Conservation (phyloP, 2,797 vertebrate species). For the Coregonus ussuriensis region DNA sequence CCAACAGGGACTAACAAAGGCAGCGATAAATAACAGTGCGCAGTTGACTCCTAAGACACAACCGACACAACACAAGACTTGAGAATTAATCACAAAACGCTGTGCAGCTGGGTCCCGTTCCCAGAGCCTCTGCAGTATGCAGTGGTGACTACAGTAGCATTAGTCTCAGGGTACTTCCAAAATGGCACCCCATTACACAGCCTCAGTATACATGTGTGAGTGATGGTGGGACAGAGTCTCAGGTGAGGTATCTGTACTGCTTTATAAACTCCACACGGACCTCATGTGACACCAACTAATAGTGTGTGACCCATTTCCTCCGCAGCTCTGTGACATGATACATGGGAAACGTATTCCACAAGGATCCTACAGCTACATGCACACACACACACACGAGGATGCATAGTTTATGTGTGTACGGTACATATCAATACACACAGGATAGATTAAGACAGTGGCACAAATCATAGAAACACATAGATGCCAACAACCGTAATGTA, state of each 20-base stretch:
- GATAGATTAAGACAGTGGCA: no score
- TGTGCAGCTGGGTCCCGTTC: background rate
- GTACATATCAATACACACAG: background rate
- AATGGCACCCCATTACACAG: background rate
- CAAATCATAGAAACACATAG: background rate
- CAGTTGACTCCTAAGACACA: constrained; percentile 54
- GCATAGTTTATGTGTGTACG: no score
- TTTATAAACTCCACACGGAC: no score
- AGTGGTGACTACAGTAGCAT: constrained; percentile 20
- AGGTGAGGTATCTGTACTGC: no score
- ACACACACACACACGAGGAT: no score
- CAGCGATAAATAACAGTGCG: constrained; percentile 60
- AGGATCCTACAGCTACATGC: no score
- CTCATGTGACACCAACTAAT: no score
- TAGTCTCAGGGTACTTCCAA: constrained; percentile 38
- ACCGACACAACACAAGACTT: constrained; percentile 25
- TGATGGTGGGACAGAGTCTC: no score
- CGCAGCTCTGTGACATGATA: no score
- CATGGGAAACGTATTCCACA: no score
- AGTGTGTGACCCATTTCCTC: no score
- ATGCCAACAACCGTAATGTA: background rate
- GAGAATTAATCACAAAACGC: constrained; percentile 12
- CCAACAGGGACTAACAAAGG: constrained; percentile 46
- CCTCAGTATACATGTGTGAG: no score
- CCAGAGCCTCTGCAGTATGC: background rate